phyloP scores from a whole-genome alignment of 2,888 invertebrate genomes.

The Deilephila elpenor region DNA sequence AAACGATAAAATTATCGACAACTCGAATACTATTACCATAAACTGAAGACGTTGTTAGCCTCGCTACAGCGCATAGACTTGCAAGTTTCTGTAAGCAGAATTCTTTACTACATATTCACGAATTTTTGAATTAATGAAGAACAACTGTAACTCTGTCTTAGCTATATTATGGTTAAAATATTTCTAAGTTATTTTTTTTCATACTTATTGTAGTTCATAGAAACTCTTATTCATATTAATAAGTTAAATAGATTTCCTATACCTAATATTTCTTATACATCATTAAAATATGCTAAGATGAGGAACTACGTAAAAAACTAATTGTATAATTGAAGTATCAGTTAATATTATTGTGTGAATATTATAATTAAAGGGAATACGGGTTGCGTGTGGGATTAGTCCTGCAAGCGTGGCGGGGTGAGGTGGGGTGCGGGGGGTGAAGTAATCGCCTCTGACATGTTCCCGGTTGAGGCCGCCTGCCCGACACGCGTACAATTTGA shows the following conservation, averaged over 20 bases:
- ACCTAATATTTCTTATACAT: too few species aligned
- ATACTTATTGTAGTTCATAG: too few species aligned
- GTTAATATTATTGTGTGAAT: constrained; percentile 52
- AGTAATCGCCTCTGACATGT: constrained; percentile 41
- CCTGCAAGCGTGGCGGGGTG: constrained; percentile 48
- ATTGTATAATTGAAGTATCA: not conserved
- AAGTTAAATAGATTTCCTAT: too few species aligned
- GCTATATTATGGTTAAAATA: too few species aligned
- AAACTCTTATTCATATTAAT: too few species aligned
- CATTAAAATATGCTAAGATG: too few species aligned
- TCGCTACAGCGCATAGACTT: not conserved
- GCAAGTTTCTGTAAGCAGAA: constrained; percentile 1
- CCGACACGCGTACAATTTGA: constrained; percentile 30
- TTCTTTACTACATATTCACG: not conserved
- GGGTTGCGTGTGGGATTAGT: constrained; percentile 78
- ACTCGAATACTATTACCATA: not conserved
- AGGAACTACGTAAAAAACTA: not conserved
- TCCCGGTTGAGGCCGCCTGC: constrained; percentile 38
- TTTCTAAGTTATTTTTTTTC: too few species aligned
- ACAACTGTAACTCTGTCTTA: not conserved
- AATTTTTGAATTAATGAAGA: not conserved
- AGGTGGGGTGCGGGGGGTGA: constrained; percentile 42
- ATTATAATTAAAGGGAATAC: constrained; percentile 36
- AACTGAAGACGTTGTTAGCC: not conserved
- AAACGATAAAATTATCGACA: constrained; percentile 3